Base-by-base conservation (phyloP, 2,797 vertebrate species). In the Lepus townsendii region DNA sequence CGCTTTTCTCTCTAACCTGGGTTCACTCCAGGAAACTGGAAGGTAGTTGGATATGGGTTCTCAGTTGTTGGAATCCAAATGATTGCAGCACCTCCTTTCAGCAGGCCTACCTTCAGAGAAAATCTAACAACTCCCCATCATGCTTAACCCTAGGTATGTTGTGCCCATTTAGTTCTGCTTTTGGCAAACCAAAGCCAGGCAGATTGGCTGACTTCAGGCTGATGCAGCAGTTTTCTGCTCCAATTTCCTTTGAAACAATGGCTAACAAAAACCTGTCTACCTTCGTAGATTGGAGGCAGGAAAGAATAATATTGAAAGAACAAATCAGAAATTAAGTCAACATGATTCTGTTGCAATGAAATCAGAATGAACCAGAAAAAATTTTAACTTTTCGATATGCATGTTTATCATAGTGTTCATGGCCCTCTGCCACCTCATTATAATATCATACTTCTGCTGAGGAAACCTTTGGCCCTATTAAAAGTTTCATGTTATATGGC, bases 261-360 rank as follows among this genome's bases (percentile, higher is more conserved):
- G 19, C 68, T 63, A 77, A 88, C 30, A 76, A 60, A 82, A 60
- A 42, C 30, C 52, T 27, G 24, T 22, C 26, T 42, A 52, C 32
- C 3, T 83, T 32, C 19, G 69, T n/a, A 75, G 22, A 32, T 3
- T 69, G 24, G 65, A 95, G 60, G 17, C 50, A 82, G 54, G 42
- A 63, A 50, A 83, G 84, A 88, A 93, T 83, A 79, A 60, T 50
- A 63, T 7, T 57, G 30, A 24, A 83, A 95, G 75, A 75, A 26
- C 5, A 88, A 88, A 85, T 60, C 35, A 38, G 13, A 73, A 90
- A 68, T 93, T 27, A 83, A 71, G 10, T 35, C 32, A 75, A 30
- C 13, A 24, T 42, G 16, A 69, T 78, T 90, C 47, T 75, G n/a
- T 63, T 52, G 30, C 24, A 80, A 13, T 66, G 66, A 72, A 57